These are phyloP conservation scores for Pyrrhia umbra DNA, from an alignment of 2,888 invertebrate species.

Conservation along the genomic window DNA sequence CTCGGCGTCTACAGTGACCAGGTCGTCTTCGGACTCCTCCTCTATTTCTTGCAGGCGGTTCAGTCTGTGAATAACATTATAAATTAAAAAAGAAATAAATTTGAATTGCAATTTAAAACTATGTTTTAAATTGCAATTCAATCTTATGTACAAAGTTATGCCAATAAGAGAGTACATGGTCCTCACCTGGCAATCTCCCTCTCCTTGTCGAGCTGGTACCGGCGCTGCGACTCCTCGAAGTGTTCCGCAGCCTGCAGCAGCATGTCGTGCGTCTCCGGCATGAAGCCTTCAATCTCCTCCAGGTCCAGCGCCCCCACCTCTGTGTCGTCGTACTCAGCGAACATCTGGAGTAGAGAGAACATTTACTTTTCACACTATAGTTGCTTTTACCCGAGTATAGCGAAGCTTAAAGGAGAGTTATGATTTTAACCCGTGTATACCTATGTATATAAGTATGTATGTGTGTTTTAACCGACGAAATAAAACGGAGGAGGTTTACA, in stretches of 20 bases:
- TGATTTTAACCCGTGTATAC: too few relatives aligned
- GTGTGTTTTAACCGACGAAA: too few relatives aligned
- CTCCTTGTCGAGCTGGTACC: conserved; percentile 90
- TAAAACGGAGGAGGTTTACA: too few relatives aligned
- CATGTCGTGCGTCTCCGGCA: conserved; percentile 92
- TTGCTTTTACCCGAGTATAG: not conserved
- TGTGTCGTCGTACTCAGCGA: conserved; percentile 95
- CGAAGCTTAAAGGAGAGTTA: too few relatives aligned
- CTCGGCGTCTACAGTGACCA: conserved; percentile 91
- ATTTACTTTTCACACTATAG: not conserved
- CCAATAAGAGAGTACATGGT: too few relatives aligned
- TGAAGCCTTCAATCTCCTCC: conserved; percentile 96
- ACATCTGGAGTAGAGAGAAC: conserved; percentile 81
- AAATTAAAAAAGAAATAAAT: too few relatives aligned
- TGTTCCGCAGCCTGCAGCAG: conserved; percentile 94
- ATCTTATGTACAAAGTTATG: too few relatives aligned
- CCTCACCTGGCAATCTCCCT: conserved; percentile 84
- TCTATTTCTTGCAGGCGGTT: conserved; percentile 84
- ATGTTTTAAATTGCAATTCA: too few relatives aligned
- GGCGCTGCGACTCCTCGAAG: conserved; percentile 91
- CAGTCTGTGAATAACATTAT: too few relatives aligned
- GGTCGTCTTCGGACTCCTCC: conserved; percentile 90
- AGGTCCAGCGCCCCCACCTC: conserved; percentile 97
- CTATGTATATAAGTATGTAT: too few relatives aligned
- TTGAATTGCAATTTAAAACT: too few relatives aligned